phyloP scores from a whole-genome alignment of 2,888 invertebrate species.

The Lasioglossum pauxillum region DNA sequence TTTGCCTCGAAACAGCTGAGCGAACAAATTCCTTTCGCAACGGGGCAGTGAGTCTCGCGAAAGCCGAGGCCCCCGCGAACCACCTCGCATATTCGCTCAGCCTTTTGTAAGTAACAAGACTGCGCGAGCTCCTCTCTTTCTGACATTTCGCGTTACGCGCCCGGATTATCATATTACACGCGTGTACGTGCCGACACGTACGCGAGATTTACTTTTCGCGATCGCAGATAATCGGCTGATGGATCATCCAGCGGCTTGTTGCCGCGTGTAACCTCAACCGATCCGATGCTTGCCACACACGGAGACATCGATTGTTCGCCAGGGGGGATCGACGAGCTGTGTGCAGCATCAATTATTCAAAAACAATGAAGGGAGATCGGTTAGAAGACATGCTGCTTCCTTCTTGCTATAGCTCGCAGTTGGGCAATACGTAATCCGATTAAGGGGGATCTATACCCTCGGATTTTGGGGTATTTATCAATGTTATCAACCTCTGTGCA shows the following conservation, averaged over 20 bases:
- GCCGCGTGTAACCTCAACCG: neutral
- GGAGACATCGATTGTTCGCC: slow-evolving; percentile 50
- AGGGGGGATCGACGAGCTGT: slow-evolving; percentile 15
- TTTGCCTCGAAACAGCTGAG: slow-evolving; percentile 36
- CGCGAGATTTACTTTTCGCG: slow-evolving; percentile 57
- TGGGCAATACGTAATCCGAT: too few relatives aligned
- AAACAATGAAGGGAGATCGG: slow-evolving; percentile 68
- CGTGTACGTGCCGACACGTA: slow-evolving; percentile 43
- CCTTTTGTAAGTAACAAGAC: slow-evolving; percentile 47
- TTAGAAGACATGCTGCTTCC: slow-evolving; percentile 46
- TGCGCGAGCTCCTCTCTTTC: slow-evolving; percentile 32
- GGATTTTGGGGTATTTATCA: too few relatives aligned
- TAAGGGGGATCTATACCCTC: too few relatives aligned
- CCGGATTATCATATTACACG: slow-evolving; percentile 68
- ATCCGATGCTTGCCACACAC: slow-evolving; percentile 48
- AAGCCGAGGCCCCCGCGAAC: slow-evolving; percentile 13
- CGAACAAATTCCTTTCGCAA: slow-evolving; percentile 49
- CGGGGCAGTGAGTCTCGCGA: neutral
- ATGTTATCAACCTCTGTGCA: too few relatives aligned
- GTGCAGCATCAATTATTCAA: slow-evolving; percentile 70
- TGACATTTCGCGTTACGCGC: slow-evolving; percentile 65
- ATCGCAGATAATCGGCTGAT: slow-evolving; percentile 60
- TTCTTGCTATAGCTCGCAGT: slow-evolving; percentile 46
- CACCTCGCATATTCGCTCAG: neutral
- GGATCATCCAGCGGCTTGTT: slow-evolving; percentile 41